phyloP scores from a whole-genome alignment of 2,113 vertebrate species.

The Neofelis nebulosa region DNA sequence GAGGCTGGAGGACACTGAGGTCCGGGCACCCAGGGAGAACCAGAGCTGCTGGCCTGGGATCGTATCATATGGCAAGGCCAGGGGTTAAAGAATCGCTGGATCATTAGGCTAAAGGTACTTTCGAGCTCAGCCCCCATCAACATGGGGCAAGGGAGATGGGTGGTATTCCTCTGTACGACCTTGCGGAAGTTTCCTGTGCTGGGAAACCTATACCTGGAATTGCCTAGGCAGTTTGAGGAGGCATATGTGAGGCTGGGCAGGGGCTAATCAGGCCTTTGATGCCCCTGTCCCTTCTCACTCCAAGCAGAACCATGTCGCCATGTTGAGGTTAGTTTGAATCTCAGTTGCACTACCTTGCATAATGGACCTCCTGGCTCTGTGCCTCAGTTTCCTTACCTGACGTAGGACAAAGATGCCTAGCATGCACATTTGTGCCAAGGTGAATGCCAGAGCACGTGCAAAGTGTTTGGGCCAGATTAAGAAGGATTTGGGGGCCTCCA shows the following conservation, averaged over 20 bases:
- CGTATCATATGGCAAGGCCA: accelerated
- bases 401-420: no score
- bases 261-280: not conserved
- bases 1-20: not conserved
- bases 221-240: not conserved
- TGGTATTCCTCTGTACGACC: not conserved
- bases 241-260: not conserved
- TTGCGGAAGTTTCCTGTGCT: not conserved
- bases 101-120: not conserved
- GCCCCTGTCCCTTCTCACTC: not conserved
- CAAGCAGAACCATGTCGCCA: not conserved
- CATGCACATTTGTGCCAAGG: not conserved
- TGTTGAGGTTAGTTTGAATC: not conserved
- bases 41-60: not conserved
- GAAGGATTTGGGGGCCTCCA: not conserved
- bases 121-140: not conserved
- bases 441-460: not conserved
- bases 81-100: not conserved
- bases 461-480: not conserved
- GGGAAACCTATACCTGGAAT: not conserved
- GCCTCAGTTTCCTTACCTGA: not conserved
- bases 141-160: no score
- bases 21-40: not conserved
- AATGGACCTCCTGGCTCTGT: not conserved
- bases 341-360: accelerated